Base-by-base conservation (phyloP, 1,140 invertebrate genomes). In the Drosophila hydei region DNA sequence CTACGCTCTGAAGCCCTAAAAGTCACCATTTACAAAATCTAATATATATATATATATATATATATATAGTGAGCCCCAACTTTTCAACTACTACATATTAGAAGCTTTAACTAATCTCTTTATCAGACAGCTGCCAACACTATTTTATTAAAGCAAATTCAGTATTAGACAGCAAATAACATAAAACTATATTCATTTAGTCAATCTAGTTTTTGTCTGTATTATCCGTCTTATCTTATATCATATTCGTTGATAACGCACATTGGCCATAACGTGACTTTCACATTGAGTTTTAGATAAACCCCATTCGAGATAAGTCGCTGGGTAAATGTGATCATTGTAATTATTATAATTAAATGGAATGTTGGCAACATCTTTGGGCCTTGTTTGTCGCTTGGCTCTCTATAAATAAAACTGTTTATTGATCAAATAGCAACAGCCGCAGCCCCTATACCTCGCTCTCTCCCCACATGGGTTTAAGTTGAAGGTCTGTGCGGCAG, bases 341-440 rank as follows among this genome's bases (percentile, higher is more conserved):
- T 33, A 33, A 11, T 33, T 33, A 33, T 33, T 33, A 33, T 43
- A 43, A 55, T 25, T 55, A 42, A 55, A 55, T 55, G 52, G 23
- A 43, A n/a, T 12, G 38, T 43, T n/a, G 12, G 1, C 21, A 27
- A 56, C 23, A 25, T 55, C 38, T 40, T 25, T 55, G 21, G n/a
- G 18, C 33, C 38, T n/a, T 40, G 30, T 23, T 47, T 36, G 23
- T 14, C 23, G 54, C 38, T 23, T 21, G 52, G 0, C 7, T 9
- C 16, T 40, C 51, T 51, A 59, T 61, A 72, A 75, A 56, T 33
- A 59, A 59, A 59, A 47, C 16, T 6, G 42, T 59, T 45, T 59
- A 45, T 59, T 59, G 56, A 43, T 59, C 56, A 56, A 56, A 56
- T 56, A 56, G 38, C 51, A 40, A 40, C 12, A 40, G 21, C 54